These are phyloP conservation scores for Bombus confusus DNA, from an alignment of 1,140 invertebrate species.

Conservation along the genomic window DNA sequence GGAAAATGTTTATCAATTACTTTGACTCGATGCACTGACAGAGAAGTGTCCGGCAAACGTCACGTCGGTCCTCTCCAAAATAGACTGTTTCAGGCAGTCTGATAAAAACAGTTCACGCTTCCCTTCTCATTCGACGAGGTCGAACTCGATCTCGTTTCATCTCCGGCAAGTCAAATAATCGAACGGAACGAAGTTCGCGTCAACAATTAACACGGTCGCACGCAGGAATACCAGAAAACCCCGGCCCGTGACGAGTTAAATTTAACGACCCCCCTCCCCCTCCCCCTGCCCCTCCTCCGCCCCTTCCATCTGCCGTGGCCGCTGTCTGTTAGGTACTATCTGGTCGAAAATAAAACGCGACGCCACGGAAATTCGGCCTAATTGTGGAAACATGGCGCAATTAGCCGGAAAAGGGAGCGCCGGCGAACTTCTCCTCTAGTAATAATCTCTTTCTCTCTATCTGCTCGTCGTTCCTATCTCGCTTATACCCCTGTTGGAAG, in stretches of 20 bases:
- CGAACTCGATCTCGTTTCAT: constrained; percentile 28
- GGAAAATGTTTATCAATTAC: not conserved
- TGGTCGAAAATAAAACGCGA: constrained; percentile 43
- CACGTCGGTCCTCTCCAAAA: not conserved
- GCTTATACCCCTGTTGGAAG: not conserved
- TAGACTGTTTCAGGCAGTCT: not conserved
- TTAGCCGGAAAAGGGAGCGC: constrained; percentile 27
- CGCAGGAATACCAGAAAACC: constrained; percentile 34
- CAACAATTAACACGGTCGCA: constrained; percentile 47
- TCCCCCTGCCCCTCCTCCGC: not conserved
- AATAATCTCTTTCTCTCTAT: constrained; percentile 2
- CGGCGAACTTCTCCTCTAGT: not conserved
- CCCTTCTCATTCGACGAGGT: not conserved
- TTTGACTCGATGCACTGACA: not conserved
- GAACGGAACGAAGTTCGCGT: constrained; percentile 32
- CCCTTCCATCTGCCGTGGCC: not conserved
- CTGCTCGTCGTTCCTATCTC: not conserved
- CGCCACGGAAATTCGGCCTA: constrained; percentile 43
- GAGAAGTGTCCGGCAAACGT: not conserved
- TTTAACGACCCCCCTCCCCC: constrained; percentile 15
- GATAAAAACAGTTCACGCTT: not conserved
- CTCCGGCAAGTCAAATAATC: constrained; percentile 46
- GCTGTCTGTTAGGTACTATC: constrained; percentile 11
- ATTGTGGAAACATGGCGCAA: constrained; percentile 35
- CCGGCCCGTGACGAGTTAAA: constrained; percentile 42